These are phyloP conservation scores for Macrobrachium nipponense DNA, from an alignment of 1,140 invertebrate genomes.

Conservation along the genomic window DNA sequence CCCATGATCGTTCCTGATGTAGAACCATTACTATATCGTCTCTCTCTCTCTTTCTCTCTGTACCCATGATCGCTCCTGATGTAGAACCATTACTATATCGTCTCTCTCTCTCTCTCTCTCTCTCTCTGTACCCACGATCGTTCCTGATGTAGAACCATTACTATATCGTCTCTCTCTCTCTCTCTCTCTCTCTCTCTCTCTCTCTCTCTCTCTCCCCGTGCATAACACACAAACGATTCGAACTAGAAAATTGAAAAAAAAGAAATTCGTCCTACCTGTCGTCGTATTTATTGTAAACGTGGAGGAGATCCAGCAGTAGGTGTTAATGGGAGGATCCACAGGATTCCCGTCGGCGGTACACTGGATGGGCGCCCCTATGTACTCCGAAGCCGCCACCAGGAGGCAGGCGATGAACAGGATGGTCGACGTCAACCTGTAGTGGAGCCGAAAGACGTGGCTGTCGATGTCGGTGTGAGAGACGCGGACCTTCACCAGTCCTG, in stretches of 20 bases:
- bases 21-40: no score
- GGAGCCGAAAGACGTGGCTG: slow-evolving; percentile 89
- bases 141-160: no score
- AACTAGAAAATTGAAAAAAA: not conserved
- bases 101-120: slow-evolving; percentile 6
- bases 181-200: slow-evolving; percentile 11
- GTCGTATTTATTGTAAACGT: slow-evolving; percentile 79
- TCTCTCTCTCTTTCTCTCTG: no score
- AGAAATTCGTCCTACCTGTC: slow-evolving; percentile 30
- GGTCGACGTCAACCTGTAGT: slow-evolving; percentile 89
- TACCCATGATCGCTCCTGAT: no score
- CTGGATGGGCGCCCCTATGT: slow-evolving; percentile 91
- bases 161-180: no score
- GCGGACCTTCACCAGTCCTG: slow-evolving; percentile 58
- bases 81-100: not conserved
- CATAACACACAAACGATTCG: not conserved
- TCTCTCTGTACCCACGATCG: no score
- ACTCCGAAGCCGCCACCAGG: slow-evolving; percentile 90
- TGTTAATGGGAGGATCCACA: slow-evolving; percentile 84
- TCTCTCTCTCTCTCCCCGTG: not conserved
- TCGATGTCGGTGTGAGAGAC: slow-evolving; percentile 70
- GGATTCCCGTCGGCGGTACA: slow-evolving; percentile 81
- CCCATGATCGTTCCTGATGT: no score
- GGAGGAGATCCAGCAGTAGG: slow-evolving; percentile 92
- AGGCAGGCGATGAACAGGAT: slow-evolving; percentile 74